A percentile compares a stretch with the other conserved stretches of the same genome.
Evolutionary conservation across 1,140 invertebrate species (phyloP).

Genomic region (Atta cephalotes): DNA sequence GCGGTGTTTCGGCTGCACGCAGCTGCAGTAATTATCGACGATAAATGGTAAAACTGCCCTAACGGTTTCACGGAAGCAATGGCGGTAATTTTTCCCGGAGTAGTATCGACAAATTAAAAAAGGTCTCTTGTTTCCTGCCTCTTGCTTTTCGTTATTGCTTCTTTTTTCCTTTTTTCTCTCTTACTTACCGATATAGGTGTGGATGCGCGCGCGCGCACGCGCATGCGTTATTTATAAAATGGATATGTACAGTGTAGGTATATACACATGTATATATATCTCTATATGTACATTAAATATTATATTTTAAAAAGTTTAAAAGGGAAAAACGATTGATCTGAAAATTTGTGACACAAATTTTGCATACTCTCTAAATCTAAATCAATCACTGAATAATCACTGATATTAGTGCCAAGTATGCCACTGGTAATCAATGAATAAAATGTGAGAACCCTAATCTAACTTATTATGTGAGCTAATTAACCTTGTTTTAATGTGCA

Average conservation of each 20-base stretch:
- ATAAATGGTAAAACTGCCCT: slow-evolving; percentile 53
- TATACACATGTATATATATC: no score
- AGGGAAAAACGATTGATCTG: not conserved
- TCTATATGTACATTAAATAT: no score
- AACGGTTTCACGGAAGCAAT: slow-evolving; percentile 32
- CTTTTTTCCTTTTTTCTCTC: not conserved
- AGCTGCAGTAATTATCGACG: slow-evolving; percentile 66
- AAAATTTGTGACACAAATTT: slow-evolving; percentile 6
- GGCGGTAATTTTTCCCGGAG: slow-evolving; percentile 65
- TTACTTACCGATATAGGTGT: not conserved
- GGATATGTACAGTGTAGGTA: not conserved
- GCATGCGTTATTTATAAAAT: no score
- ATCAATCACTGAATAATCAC: no score
- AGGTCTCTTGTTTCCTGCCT: slow-evolving; percentile 17
- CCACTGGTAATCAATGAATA: no score
- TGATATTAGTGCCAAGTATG: no score
- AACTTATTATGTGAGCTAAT: no score
- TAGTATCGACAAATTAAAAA: slow-evolving; percentile 73
- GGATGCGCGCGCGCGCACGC: no score
- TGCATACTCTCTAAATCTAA: not conserved
- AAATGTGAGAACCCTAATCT: no score
- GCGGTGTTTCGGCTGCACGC: slow-evolving; percentile 21
- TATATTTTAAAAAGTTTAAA: no score
- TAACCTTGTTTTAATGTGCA: no score
- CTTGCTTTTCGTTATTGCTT: not conserved